Evolutionary conservation across 1,140 invertebrate species (phyloP).

Genomic region (Medauroidea extradentata): DNA sequence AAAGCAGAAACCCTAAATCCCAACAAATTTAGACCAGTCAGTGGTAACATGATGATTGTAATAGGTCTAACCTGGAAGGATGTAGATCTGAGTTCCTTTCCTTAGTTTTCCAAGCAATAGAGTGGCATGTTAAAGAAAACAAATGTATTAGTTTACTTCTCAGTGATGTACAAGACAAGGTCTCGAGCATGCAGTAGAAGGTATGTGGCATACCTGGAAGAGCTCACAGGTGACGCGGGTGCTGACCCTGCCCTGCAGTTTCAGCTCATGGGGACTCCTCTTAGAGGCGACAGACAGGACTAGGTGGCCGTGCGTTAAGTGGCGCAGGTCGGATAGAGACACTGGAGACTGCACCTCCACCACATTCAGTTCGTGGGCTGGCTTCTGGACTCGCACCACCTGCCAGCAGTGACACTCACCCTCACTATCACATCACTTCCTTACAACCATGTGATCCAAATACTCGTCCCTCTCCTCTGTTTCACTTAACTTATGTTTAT

Average conservation of each 20-base stretch:
- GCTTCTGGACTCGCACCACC: constrained; percentile 54
- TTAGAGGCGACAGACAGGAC: constrained; percentile 60
- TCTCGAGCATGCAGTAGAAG: background rate
- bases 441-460: too few relatives aligned
- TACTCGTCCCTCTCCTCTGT: too few relatives aligned
- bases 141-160: background rate
- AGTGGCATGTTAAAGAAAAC: background rate
- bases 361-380: constrained; percentile 66
- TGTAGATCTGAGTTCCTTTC: too few relatives aligned
- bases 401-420: constrained; percentile 6
- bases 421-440: too few relatives aligned
- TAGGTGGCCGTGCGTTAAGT: constrained; percentile 65
- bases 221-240: constrained; percentile 73
- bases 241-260: constrained; percentile 59
- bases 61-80: too few relatives aligned
- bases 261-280: constrained; percentile 53
- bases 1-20: too few relatives aligned
- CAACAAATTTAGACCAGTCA: too few relatives aligned
- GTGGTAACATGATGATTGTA: too few relatives aligned
- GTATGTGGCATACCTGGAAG: constrained; percentile 53
- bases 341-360: constrained; percentile 69
- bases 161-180: background rate
- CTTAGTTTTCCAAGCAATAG: too few relatives aligned
- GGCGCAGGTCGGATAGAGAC: constrained; percentile 61
- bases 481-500: too few relatives aligned